phyloP scores from a whole-genome alignment of 1,140 invertebrate genomes.

The Homarus americanus region DNA sequence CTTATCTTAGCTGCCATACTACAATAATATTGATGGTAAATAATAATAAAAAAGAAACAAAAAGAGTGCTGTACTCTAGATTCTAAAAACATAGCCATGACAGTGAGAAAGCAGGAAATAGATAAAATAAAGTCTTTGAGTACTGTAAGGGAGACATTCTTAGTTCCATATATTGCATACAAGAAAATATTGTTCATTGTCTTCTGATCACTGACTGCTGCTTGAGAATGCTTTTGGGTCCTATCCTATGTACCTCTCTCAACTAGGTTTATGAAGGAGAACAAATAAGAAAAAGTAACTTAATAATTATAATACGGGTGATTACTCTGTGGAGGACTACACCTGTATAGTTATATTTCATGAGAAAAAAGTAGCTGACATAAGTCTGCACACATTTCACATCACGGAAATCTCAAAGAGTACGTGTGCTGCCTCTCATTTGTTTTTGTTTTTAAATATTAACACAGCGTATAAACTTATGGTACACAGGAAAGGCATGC shows the following conservation, averaged over 20 bases:
- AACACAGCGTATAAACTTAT: constrained; percentile 38
- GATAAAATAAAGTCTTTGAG: too few relatives aligned
- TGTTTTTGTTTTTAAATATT: background rate
- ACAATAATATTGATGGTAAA: background rate
- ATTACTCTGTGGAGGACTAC: background rate
- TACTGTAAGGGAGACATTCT: too few relatives aligned
- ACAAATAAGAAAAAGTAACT: background rate
- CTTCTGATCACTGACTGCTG: constrained; percentile 22
- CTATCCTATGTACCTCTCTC: constrained; percentile 11
- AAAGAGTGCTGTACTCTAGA: too few relatives aligned
- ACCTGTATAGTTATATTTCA: background rate
- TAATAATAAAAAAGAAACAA: background rate
- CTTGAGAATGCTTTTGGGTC: constrained; percentile 38
- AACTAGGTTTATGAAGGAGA: background rate
- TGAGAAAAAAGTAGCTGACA: background rate
- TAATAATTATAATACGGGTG: background rate
- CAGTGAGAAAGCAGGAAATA: too few relatives aligned
- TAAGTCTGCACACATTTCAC: background rate
- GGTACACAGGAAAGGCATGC: constrained; percentile 50
- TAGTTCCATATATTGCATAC: too few relatives aligned
- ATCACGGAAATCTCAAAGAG: background rate
- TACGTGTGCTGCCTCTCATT: constrained; percentile 45
- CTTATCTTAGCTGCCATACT: background rate
- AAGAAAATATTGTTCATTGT: too few relatives aligned
- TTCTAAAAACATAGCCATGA: too few relatives aligned